Evolutionary conservation across 1,140 invertebrate genomes (phyloP).

Genomic region (Acromyrmex charruanus): DNA sequence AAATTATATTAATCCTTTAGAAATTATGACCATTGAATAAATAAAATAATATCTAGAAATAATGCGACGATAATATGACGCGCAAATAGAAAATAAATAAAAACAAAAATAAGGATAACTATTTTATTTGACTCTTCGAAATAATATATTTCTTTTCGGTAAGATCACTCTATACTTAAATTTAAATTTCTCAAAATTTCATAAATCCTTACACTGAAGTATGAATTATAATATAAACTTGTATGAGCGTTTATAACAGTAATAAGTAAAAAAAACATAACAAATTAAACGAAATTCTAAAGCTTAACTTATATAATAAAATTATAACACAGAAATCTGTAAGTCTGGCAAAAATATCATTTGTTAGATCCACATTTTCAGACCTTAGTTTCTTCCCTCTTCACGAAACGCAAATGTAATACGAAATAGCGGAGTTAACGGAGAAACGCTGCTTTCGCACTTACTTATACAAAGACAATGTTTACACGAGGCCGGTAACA

Average conservation of each 20-base stretch:
- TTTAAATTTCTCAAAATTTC: neutral
- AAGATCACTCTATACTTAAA: neutral
- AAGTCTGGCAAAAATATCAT: neutral
- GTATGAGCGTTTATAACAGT: no score
- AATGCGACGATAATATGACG: neutral
- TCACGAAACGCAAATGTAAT: neutral
- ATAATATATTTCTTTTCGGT: conserved; percentile 16
- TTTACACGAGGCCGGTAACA: conserved; percentile 70
- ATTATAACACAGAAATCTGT: conserved; percentile 14
- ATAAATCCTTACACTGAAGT: neutral
- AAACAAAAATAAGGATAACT: neutral
- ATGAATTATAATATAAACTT: neutral
- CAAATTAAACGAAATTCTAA: neutral
- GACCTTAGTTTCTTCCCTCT: neutral
- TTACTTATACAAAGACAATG: conserved; percentile 70
- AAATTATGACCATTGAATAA: neutral
- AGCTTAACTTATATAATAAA: conserved; percentile 1
- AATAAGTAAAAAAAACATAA: neutral
- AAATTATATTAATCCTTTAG: neutral
- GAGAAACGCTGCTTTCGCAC: conserved; percentile 52
- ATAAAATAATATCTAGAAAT: neutral
- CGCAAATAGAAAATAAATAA: neutral
- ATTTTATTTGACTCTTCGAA: neutral
- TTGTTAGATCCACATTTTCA: neutral
- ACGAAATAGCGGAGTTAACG: no score